Percentiles rank a stretch among this genome's conserved stretches.
These are phyloP conservation scores for Deilephila porcellus DNA, from an alignment of 2,888 invertebrate genomes.

Conservation along the genomic window DNA sequence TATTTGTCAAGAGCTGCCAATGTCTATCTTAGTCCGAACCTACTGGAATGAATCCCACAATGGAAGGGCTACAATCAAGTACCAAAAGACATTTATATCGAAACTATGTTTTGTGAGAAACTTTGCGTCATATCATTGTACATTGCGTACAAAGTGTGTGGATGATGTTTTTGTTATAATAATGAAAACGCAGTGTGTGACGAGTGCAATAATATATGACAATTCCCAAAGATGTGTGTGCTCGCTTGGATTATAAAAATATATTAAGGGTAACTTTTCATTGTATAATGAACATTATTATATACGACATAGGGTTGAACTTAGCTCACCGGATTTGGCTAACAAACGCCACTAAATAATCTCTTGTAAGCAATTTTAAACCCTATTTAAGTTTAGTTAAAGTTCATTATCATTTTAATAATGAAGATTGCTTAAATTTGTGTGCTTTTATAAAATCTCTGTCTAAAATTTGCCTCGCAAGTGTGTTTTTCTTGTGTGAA, in stretches of 20 bases:
- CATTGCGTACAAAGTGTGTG: slow-evolving; percentile 18
- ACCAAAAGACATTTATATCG: neutral
- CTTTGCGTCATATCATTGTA: slow-evolving; percentile 12
- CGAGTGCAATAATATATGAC: slow-evolving; percentile 11
- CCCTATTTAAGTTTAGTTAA: too few relatives aligned
- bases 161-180: slow-evolving; percentile 28
- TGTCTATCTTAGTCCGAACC: too few relatives aligned
- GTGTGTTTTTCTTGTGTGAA: too few relatives aligned
- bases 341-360: too few relatives aligned
- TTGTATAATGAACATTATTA: too few relatives aligned
- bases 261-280: neutral
- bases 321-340: too few relatives aligned
- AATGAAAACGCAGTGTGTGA: slow-evolving; percentile 26
- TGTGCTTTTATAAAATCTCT: neutral
- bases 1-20: neutral
- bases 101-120: neutral
- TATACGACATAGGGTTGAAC: too few relatives aligned
- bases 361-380: too few relatives aligned
- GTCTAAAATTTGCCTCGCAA: too few relatives aligned
- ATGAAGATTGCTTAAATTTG: neutral
- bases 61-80: neutral
- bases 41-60: too few relatives aligned
- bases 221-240: slow-evolving; percentile 19
- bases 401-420: neutral
- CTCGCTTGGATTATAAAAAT: slow-evolving; percentile 11